A percentile compares a stretch with the other conserved stretches of the same genome.
Conservation (phyloP, 2,797 vertebrate species). For the Lates japonicus region DNA sequence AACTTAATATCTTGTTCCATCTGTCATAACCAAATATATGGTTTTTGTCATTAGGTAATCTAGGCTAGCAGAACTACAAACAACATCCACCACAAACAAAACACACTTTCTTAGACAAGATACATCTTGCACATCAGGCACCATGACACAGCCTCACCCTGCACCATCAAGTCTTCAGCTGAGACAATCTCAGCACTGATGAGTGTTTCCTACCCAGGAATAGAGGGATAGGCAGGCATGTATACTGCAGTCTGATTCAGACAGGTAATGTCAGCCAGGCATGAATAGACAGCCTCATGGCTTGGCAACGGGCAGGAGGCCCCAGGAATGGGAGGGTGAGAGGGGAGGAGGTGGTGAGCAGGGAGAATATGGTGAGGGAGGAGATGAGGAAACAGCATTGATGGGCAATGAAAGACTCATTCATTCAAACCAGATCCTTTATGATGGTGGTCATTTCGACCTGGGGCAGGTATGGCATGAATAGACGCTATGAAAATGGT, state of each 20-base stretch:
- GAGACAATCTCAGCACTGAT: constrained; percentile 31
- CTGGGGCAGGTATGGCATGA: constrained; percentile 73
- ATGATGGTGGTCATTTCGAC: constrained; percentile 69
- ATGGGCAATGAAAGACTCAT: constrained; percentile 86
- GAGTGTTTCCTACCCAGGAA: constrained; percentile 33
- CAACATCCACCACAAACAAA: not conserved
- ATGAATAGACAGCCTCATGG: constrained; percentile 84
- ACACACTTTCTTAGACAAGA: constrained; percentile 18
- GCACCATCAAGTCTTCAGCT: constrained; percentile 9
- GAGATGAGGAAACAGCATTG: no score
- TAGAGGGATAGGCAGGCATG: constrained; percentile 35
- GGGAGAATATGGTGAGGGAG: constrained; percentile 59
- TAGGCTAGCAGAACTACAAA: not conserved
- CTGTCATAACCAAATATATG: not conserved
- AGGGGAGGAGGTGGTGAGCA: constrained; percentile 60
- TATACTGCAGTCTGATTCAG: constrained; percentile 44
- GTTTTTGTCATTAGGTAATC: not conserved
- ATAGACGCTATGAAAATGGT: constrained; percentile 76
- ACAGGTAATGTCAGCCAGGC: constrained; percentile 74
- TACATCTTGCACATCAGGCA: not conserved
- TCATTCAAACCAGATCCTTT: constrained; percentile 78
- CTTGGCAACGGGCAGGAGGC: constrained; percentile 62
- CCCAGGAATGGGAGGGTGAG: constrained; percentile 57
- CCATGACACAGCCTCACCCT: constrained; percentile 1
- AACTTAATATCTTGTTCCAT: not conserved